Evolutionary conservation across 2,113 vertebrate genomes (phyloP).

Genomic region (Fulica atra): DNA sequence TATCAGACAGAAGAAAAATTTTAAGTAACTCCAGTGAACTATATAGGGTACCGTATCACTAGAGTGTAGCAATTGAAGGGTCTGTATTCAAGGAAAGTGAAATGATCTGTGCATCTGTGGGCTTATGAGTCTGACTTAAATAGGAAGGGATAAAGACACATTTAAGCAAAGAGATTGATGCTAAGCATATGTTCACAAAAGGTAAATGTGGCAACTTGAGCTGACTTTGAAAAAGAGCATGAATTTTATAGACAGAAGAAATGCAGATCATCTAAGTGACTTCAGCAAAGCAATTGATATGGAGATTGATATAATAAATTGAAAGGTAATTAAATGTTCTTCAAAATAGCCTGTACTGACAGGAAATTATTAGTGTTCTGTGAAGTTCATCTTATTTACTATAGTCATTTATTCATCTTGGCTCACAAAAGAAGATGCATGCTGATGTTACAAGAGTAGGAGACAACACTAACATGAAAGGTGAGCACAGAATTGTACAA

Average conservation of each 20-base stretch:
- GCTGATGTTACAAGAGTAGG: neutral
- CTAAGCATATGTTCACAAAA: neutral
- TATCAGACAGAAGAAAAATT: neutral
- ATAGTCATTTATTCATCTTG: neutral
- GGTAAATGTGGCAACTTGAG: neutral
- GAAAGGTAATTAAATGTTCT: neutral
- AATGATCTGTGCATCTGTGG: neutral
- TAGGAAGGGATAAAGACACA: neutral
- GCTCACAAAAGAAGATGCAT: neutral
- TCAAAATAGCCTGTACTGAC: neutral
- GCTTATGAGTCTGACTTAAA: neutral
- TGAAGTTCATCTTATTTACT: neutral
- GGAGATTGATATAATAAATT: neutral
- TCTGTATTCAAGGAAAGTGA: neutral
- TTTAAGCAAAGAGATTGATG: neutral
- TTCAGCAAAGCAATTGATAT: neutral
- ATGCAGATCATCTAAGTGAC: accelerated
- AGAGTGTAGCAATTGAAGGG: neutral
- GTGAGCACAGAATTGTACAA: neutral
- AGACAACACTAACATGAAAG: neutral
- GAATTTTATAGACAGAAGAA: neutral
- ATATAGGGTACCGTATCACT: neutral
- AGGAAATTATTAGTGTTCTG: neutral
- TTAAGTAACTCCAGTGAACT: neutral
- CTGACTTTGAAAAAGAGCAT: neutral